Conservation (phyloP, 2,888 invertebrate genomes). For the Drosophila algonquin region DNA sequence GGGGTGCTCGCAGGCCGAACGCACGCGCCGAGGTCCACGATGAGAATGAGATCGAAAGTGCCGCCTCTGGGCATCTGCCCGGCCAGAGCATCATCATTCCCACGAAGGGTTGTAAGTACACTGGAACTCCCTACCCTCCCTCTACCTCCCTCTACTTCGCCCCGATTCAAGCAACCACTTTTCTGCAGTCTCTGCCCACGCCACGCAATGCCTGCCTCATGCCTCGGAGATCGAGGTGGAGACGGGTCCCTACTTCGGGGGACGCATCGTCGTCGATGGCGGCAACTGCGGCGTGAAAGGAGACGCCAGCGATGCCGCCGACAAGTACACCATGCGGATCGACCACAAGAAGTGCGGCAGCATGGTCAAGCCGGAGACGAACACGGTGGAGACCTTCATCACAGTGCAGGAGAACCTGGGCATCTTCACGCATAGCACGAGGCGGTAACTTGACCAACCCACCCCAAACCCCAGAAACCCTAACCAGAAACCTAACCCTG, state of each 20-base stretch:
- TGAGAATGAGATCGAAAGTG: conserved; percentile 83
- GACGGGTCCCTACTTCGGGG: conserved; percentile 92
- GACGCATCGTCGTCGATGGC: conserved; percentile 90
- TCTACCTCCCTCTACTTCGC: neutral
- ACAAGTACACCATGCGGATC: conserved; percentile 90
- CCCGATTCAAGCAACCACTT: neutral
- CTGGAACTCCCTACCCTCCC: neutral
- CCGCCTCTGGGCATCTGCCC: conserved; percentile 83
- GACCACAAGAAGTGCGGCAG: conserved; percentile 91
- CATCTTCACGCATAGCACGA: conserved; percentile 91
- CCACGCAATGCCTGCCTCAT: conserved; percentile 91
- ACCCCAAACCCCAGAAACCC: neutral
- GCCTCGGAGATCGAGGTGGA: conserved; percentile 93
- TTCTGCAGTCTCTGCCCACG: conserved; percentile 90
- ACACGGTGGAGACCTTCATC: conserved; percentile 91
- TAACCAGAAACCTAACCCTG: neutral
- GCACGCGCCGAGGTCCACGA: conserved; percentile 83
- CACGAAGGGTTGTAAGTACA: conserved; percentile 91
- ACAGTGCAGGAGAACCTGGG: conserved; percentile 93
- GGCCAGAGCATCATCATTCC: conserved; percentile 90
- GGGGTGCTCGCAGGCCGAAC: conserved; percentile 83
- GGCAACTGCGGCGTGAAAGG: conserved; percentile 90
- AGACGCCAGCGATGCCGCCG: conserved; percentile 88
- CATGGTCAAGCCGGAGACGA: conserved; percentile 88
- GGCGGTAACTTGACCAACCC: conserved; percentile 84